Evolutionary conservation across 2,888 invertebrate genomes (phyloP).

Genomic region (Serrognathus titanus): DNA sequence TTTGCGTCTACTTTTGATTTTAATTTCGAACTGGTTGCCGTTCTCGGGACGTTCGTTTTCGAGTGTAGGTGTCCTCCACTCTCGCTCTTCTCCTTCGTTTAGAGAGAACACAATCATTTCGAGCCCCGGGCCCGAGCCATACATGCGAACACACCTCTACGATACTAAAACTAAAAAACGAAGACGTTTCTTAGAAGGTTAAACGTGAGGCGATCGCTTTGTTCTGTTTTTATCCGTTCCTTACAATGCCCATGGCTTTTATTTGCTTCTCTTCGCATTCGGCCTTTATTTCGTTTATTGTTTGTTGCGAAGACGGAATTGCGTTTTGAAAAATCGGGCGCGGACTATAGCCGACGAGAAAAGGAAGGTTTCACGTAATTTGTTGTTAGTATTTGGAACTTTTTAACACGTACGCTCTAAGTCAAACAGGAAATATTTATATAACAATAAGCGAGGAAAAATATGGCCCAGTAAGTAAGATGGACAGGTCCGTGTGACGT

Average conservation of each 20-base stretch:
- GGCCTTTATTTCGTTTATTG: neutral
- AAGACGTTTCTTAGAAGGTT: conserved; percentile 30
- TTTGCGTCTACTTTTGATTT: too few species aligned
- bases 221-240: conserved; percentile 15
- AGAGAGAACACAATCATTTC: conserved; percentile 19
- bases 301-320: too few species aligned
- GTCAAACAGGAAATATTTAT: too few species aligned
- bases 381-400: too few species aligned
- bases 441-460: too few species aligned
- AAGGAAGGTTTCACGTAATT: too few species aligned
- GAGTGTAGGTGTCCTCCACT: conserved; percentile 18
- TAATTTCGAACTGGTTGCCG: neutral
- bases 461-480: too few species aligned
- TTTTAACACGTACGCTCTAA: too few species aligned
- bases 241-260: conserved; percentile 13
- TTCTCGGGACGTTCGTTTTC: conserved; percentile 5
- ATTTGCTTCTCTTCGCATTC: conserved; percentile 6
- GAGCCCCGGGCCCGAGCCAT: conserved; percentile 13
- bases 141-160: conserved; percentile 27
- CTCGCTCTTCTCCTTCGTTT: conserved; percentile 13
- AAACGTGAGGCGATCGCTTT: conserved; percentile 17
- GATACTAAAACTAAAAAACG: conserved; percentile 26
- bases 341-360: too few species aligned
- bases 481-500: too few species aligned
- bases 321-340: too few species aligned